phyloP scores from a whole-genome alignment of 2,113 vertebrate species.

The Vanacampus margaritifer region DNA sequence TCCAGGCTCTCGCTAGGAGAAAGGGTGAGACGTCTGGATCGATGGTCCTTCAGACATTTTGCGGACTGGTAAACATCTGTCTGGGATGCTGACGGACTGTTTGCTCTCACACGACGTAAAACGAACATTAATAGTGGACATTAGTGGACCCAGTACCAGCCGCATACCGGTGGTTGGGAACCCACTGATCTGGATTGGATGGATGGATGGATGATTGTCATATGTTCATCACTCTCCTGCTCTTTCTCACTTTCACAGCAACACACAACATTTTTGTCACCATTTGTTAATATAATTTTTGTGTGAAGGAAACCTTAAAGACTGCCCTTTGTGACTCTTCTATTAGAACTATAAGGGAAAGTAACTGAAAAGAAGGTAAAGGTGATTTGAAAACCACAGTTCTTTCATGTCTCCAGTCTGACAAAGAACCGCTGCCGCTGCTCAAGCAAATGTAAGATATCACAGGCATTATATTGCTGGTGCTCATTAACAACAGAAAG shows the following conservation, averaged over 20 bases:
- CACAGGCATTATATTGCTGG: slow-evolving; percentile 43
- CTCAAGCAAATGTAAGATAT: slow-evolving; percentile 48
- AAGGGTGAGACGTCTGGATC: too few species aligned
- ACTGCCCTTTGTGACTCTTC: slow-evolving; percentile 47
- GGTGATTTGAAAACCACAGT: slow-evolving; percentile 43
- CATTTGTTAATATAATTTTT: background rate
- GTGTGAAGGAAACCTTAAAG: slow-evolving; percentile 44
- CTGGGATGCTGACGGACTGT: too few species aligned
- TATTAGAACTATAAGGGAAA: slow-evolving; percentile 43
- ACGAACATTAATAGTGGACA: too few species aligned
- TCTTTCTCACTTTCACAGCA: background rate
- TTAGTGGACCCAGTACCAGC: too few species aligned
- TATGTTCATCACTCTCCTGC: background rate
- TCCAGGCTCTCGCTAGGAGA: too few species aligned
- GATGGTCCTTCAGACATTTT: too few species aligned
- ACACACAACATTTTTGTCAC: slow-evolving; percentile 4
- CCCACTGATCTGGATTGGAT: too few species aligned
- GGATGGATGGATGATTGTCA: background rate
- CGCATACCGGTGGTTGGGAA: too few species aligned
- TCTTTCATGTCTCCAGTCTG: slow-evolving; percentile 47
- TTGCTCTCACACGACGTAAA: too few species aligned
- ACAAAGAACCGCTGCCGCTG: slow-evolving; percentile 41
- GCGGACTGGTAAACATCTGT: too few species aligned
- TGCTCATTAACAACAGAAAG: slow-evolving; percentile 51
- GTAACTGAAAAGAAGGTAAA: slow-evolving; percentile 35